These are phyloP conservation scores for Xenopus laevis DNA, from an alignment of 2,113 vertebrate species.

Conservation along the genomic window DNA sequence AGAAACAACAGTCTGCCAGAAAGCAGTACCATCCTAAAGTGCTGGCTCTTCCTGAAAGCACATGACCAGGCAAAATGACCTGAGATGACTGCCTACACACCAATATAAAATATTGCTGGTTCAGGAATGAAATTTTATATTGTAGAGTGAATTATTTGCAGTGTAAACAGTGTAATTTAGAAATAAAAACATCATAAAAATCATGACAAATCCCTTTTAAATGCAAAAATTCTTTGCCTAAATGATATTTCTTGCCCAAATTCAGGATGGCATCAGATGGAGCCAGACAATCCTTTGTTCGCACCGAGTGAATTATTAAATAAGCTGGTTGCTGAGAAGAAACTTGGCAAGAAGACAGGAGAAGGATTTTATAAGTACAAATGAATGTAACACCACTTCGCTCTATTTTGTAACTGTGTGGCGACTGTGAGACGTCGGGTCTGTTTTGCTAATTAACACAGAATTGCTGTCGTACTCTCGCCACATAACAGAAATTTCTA, in stretches of 20 bases:
- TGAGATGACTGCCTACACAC: too few species aligned
- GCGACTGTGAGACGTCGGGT: neutral
- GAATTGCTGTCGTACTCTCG: neutral
- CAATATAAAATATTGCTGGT: too few species aligned
- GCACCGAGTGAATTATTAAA: slow-evolving; percentile 70
- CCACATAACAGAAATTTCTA: neutral
- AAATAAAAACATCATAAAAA: too few species aligned
- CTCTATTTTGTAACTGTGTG: slow-evolving; percentile 21
- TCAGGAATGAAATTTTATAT: too few species aligned
- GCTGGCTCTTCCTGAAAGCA: too few species aligned
- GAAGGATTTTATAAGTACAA: slow-evolving; percentile 95
- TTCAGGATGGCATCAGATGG: slow-evolving; percentile 80
- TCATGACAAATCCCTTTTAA: too few species aligned
- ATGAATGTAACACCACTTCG: slow-evolving; percentile 53
- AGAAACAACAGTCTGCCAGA: too few species aligned
- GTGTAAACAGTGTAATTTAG: too few species aligned
- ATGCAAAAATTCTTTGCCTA: too few species aligned
- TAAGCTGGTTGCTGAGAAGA: slow-evolving; percentile 86
- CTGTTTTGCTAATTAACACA: neutral
- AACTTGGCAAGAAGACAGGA: slow-evolving; percentile 86
- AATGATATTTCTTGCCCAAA: slow-evolving; percentile 26
- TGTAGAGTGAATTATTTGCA: too few species aligned
- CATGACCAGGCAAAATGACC: too few species aligned
- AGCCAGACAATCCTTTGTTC: slow-evolving; percentile 79
- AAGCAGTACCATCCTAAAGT: too few species aligned